These are phyloP conservation scores for Zaprionus capensis DNA, from an alignment of 1,140 invertebrate genomes.

Conservation along the genomic window DNA sequence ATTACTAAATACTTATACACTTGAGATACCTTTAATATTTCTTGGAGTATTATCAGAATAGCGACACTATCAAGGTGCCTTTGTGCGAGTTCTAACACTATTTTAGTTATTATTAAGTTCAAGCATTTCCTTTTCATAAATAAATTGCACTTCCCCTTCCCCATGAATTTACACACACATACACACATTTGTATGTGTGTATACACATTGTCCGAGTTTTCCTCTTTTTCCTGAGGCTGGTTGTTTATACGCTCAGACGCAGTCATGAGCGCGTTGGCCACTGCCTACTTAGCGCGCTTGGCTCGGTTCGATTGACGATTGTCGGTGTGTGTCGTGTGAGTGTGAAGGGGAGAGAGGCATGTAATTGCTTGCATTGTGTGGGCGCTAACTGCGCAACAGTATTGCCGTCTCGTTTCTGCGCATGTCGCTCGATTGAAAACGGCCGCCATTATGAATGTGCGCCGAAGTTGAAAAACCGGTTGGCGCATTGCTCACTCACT, in stretches of 20 bases:
- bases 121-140: constrained; percentile 41
- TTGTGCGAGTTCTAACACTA: not conserved
- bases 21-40: not conserved
- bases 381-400: constrained; percentile 36
- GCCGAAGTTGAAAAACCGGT: constrained; percentile 70
- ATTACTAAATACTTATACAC: not conserved
- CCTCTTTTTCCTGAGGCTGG: constrained; percentile 42
- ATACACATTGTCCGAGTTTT: constrained; percentile 4
- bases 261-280: constrained; percentile 62
- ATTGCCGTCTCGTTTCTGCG: constrained; percentile 48
- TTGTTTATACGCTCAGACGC: constrained; percentile 55
- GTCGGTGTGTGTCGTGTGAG: constrained; percentile 6
- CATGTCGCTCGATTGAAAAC: constrained; percentile 35
- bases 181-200: not conserved
- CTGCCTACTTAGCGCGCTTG: constrained; percentile 57
- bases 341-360: constrained; percentile 45
- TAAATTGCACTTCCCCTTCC: constrained; percentile 39
- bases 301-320: constrained; percentile 28
- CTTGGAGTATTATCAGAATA: not conserved
- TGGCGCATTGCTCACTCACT: constrained; percentile 56
- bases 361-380: constrained; percentile 74
- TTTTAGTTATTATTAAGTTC: constrained; percentile 12
- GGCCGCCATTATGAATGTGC: constrained; percentile 82
- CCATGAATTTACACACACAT: not conserved
- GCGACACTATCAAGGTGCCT: not conserved